A percentile compares a stretch with the other conserved stretches of the same genome.
Conservation (phyloP, 2,797 vertebrate species). For the Tragelaphus oryx region DNA sequence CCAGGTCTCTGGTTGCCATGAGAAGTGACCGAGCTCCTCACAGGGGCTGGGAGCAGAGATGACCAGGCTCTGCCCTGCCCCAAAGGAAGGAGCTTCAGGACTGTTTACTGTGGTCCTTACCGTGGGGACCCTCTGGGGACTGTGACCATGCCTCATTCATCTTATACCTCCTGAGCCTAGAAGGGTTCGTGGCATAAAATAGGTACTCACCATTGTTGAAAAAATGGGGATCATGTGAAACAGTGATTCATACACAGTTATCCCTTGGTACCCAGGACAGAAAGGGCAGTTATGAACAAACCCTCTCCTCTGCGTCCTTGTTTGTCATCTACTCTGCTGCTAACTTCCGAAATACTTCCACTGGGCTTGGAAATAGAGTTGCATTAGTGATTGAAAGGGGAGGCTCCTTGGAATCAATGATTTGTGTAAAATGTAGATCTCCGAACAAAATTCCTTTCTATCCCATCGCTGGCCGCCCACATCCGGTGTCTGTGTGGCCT, state of each 20-base stretch:
- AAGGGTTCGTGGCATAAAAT: not conserved
- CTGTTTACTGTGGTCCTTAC: not conserved
- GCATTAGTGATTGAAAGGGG: not conserved
- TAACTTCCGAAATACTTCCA: not conserved
- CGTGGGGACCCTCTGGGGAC: not conserved
- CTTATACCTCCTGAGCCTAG: not conserved
- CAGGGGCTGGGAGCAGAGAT: rapidly evolving
- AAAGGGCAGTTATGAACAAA: not conserved
- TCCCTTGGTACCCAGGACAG: not conserved
- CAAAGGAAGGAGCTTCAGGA: rapidly evolving
- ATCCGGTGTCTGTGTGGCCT: rapidly evolving
- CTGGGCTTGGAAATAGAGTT: not conserved
- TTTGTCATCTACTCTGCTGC: not conserved
- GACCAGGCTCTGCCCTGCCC: rapidly evolving
- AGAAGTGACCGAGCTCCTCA: not conserved
- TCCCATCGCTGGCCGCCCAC: rapidly evolving
- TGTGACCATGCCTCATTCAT: not conserved
- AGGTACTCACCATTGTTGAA: not conserved
- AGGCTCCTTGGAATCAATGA: not conserved
- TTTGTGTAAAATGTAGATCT: not conserved
- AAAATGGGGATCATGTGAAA: not conserved
- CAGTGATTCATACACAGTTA: rapidly evolving
- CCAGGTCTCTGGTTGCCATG: not conserved
- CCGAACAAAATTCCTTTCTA: no score
- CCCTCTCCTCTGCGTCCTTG: not conserved